phyloP scores from a whole-genome alignment of 1,140 invertebrate species.

The Formica exsecta region DNA sequence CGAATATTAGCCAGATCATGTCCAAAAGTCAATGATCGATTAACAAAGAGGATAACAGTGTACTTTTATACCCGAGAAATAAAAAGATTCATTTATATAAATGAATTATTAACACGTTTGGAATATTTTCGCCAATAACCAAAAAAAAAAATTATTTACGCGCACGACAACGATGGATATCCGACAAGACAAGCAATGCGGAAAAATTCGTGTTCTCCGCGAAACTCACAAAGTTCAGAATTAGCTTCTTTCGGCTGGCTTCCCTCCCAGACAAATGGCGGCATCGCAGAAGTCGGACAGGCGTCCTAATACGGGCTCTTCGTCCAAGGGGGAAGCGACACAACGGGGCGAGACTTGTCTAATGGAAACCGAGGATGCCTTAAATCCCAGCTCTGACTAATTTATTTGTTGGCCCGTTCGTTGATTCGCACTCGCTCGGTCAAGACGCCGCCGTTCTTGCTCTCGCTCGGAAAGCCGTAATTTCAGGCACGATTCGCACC shows the following conservation, averaged over 20 bases:
- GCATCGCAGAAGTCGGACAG: slow-evolving; percentile 45
- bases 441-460: slow-evolving; percentile 15
- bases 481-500: slow-evolving; percentile 17
- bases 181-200: slow-evolving; percentile 47
- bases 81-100: background rate
- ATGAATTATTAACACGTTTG: slow-evolving; percentile 18
- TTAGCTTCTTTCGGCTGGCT: slow-evolving; percentile 71
- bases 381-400: slow-evolving; percentile 65
- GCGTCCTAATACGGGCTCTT: slow-evolving; percentile 48
- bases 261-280: slow-evolving; percentile 66
- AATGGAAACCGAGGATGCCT: slow-evolving; percentile 67
- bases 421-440: slow-evolving; percentile 3
- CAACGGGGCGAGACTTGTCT: slow-evolving; percentile 24
- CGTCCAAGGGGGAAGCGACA: background rate
- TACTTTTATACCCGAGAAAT: background rate
- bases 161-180: background rate
- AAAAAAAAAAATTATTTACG: background rate
- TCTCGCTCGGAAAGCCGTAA: slow-evolving; percentile 23
- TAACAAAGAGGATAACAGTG: background rate
- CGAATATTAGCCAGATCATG: background rate
- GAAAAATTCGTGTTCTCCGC: slow-evolving; percentile 10
- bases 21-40: background rate
- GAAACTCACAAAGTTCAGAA: slow-evolving; percentile 58
- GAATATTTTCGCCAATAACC: background rate
- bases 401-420: slow-evolving; percentile 70